Percentiles rank a stretch among this genome's conserved stretches.
Conservation (phyloP, 2,888 invertebrate species). For the Dione vanillae region DNA sequence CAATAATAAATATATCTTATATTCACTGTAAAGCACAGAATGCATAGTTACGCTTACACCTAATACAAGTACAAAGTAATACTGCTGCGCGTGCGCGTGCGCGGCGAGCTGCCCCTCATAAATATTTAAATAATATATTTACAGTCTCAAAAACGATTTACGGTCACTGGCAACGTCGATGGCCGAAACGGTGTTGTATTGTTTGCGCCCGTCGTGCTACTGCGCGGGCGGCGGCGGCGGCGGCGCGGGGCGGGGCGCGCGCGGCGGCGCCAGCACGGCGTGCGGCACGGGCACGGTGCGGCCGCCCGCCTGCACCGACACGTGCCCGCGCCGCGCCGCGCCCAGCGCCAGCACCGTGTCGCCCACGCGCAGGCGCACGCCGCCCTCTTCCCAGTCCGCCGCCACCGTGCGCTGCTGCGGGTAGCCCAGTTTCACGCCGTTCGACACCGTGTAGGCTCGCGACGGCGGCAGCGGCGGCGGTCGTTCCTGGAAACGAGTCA, state of each 20-base stretch:
- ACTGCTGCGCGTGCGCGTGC: slow-evolving; percentile 26
- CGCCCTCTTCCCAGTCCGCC: slow-evolving; percentile 88
- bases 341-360: slow-evolving; percentile 95
- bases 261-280: slow-evolving; percentile 73
- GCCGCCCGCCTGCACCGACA: slow-evolving; percentile 88
- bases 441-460: slow-evolving; percentile 94
- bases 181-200: too few species aligned
- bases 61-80: slow-evolving; percentile 31
- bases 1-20: slow-evolving; percentile 4
- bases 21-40: not conserved
- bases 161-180: not conserved
- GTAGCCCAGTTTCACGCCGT: slow-evolving; percentile 95
- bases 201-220: not conserved
- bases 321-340: slow-evolving; percentile 93
- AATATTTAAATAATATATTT: slow-evolving; percentile 66
- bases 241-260: slow-evolving; percentile 61
- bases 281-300: slow-evolving; percentile 74
- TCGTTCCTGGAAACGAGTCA: slow-evolving; percentile 86
- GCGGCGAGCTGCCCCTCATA: slow-evolving; percentile 49
- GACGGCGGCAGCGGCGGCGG: slow-evolving; percentile 96
- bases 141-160: slow-evolving; percentile 49
- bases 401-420: slow-evolving; percentile 96
- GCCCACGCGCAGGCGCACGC: slow-evolving; percentile 87
- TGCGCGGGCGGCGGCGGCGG: slow-evolving; percentile 56
- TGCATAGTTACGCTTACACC: not conserved